Evolutionary conservation across 2,797 vertebrate species (phyloP), one percentile per base, ranked within the genome.

Genomic region (Schizothorax lantsangensis): DNA sequence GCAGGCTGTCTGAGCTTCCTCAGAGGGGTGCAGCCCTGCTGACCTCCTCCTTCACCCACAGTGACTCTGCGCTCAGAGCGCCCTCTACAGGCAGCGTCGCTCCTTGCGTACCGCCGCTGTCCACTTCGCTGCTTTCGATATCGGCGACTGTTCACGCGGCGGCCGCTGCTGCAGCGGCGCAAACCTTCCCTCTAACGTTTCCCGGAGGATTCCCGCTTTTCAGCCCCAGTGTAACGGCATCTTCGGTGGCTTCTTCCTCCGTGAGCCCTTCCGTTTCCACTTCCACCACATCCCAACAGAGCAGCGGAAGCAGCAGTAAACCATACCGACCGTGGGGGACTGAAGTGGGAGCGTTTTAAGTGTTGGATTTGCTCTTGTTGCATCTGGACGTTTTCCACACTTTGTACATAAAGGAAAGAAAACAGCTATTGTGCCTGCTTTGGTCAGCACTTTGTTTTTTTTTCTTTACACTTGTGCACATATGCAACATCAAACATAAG

Each of bases 251-350:
- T 0, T 94, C 95, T 0, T 93, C 96, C 0, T 95, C 96, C 5
- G 92, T 95, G 91, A 95, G 94, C 85, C 95, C 96, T 0, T 95
- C 96, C 0, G 79, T 96, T 52, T 92, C 96, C 0, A 91, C 94
- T 3, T 94, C 95, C 0, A 95, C 96, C 26, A 91, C 95, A 83
- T 93, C 96, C 87, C 81, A 90, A 52, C 81, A 90, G 75, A 86
- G 88, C 81, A 92, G 91, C 10, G 92, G 94, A 84, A 90, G 90
- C 89, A 91, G 90, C 91, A 92, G 91, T 81, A 98, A 97, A 92
- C 97, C 97, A 0, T 97, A 98, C 94, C 93, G 97, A 15, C 98
- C 97, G 0, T 99, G 98, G 98, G 97, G 97, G 40, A 97, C 97
- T 5, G 97, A 99, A 94, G 97, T 98, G 14, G 98, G 98, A 84